Evolutionary conservation across 2,888 invertebrate genomes (phyloP).

Genomic region (Drosophila macrothrix): DNA sequence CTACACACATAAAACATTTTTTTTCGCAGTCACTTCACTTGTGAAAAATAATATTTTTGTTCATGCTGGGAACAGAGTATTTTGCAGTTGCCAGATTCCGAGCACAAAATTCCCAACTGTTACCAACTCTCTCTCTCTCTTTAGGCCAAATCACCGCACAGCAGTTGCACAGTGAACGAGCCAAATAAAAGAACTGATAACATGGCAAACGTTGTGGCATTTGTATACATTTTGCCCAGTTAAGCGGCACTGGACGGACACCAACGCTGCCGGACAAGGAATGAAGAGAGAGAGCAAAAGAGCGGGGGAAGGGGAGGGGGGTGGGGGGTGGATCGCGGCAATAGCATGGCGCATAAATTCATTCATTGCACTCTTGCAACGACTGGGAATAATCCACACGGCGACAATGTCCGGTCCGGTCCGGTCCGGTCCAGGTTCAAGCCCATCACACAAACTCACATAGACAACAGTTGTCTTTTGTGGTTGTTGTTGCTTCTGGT

Average conservation of each 20-base stretch:
- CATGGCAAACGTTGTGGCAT: slow-evolving; percentile 68
- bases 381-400: slow-evolving; percentile 81
- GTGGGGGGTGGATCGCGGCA: slow-evolving; percentile 19
- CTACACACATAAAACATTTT: neutral
- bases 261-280: slow-evolving; percentile 1
- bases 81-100: neutral
- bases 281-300: neutral
- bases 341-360: slow-evolving; percentile 68
- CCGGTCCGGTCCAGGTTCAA: slow-evolving; percentile 37
- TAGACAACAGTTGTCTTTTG: slow-evolving; percentile 63
- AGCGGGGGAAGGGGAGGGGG: neutral
- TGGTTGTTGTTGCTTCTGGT: slow-evolving; percentile 33
- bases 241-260: slow-evolving; percentile 52
- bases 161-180: slow-evolving; percentile 22
- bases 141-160: slow-evolving; percentile 39
- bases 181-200: slow-evolving; percentile 69
- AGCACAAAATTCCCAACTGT: neutral
- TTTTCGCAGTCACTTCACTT: neutral
- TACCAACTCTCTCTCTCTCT: neutral
- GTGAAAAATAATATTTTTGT: neutral
- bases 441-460: slow-evolving; percentile 22
- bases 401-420: slow-evolving; percentile 71
- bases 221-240: slow-evolving; percentile 73
- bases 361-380: slow-evolving; percentile 80
- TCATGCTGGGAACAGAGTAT: neutral